Evolutionary conservation across 2,113 vertebrate genomes (phyloP).

Genomic region (Aleadryas rufinucha): DNA sequence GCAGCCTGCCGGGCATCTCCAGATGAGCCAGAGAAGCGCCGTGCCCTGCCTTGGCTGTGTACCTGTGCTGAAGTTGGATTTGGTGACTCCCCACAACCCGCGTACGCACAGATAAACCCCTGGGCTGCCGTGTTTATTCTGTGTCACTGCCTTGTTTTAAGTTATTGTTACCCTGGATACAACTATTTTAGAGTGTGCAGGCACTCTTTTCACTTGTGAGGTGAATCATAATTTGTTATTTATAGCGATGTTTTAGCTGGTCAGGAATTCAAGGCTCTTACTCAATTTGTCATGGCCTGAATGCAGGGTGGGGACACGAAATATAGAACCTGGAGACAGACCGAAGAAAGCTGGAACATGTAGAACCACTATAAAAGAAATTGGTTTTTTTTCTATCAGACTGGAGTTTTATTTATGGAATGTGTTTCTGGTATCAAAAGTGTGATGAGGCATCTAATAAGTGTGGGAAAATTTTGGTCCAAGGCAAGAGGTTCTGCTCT

Average conservation of each 20-base stretch:
- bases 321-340: not conserved
- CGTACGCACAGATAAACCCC: fast-evolving
- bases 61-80: not conserved
- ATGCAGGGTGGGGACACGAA: not conserved
- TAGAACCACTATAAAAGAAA: not conserved
- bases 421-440: not conserved
- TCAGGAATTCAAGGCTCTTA: not conserved
- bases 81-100: fast-evolving
- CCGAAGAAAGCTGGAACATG: not conserved
- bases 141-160: not conserved
- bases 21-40: not conserved
- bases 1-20: not conserved
- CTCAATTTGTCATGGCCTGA: not conserved
- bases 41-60: fast-evolving
- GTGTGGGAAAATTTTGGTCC: not conserved
- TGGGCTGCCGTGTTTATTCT: not conserved
- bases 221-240: not conserved
- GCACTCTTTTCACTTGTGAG: not conserved
- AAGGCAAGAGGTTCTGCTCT: not conserved
- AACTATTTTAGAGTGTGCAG: not conserved
- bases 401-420: not conserved
- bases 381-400: not conserved
- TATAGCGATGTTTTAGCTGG: slow-evolving; percentile 18
- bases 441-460: not conserved
- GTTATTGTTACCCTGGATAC: not conserved